phyloP scores from a whole-genome alignment of 1,140 invertebrate genomes.

The Dendrolimus kikuchii region DNA sequence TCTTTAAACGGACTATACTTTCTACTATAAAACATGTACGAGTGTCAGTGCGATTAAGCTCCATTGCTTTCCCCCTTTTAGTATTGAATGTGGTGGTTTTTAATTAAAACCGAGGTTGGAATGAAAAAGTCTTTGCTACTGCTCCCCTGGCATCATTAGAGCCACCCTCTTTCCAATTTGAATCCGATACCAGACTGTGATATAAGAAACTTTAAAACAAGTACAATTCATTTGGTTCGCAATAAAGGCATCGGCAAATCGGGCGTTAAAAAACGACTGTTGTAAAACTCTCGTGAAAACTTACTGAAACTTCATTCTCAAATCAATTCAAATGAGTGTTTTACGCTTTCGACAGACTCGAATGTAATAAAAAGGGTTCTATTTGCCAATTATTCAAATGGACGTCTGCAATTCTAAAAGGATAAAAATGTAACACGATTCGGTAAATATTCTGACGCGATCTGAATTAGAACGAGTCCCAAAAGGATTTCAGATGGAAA shows the following conservation, averaged over 20 bases:
- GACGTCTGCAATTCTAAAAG: slow-evolving; percentile 23
- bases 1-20: no score
- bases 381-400: slow-evolving; percentile 32
- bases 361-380: slow-evolving; percentile 23
- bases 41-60: no score
- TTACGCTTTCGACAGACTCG: slow-evolving; percentile 13
- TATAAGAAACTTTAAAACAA: slow-evolving; percentile 48
- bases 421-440: slow-evolving; percentile 30
- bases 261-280: slow-evolving; percentile 23
- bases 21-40: no score
- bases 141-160: slow-evolving; percentile 37
- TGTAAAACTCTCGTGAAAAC: slow-evolving; percentile 18
- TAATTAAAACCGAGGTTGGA: slow-evolving; percentile 43
- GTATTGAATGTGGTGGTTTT: slow-evolving; percentile 8
- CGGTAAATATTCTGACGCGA: slow-evolving; percentile 31
- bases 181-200: slow-evolving; percentile 37
- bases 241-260: slow-evolving; percentile 40
- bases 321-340: slow-evolving; percentile 18
- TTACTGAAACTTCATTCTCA: slow-evolving; percentile 17
- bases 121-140: slow-evolving; percentile 32
- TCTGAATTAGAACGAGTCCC: slow-evolving; percentile 30
- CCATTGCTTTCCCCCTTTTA: no score
- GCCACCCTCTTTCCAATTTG: slow-evolving; percentile 31
- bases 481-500: slow-evolving; percentile 22
- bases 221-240: slow-evolving; percentile 49